Base-by-base conservation (phyloP, 2,888 invertebrate genomes). In the Acanthosepion lycidas region DNA sequence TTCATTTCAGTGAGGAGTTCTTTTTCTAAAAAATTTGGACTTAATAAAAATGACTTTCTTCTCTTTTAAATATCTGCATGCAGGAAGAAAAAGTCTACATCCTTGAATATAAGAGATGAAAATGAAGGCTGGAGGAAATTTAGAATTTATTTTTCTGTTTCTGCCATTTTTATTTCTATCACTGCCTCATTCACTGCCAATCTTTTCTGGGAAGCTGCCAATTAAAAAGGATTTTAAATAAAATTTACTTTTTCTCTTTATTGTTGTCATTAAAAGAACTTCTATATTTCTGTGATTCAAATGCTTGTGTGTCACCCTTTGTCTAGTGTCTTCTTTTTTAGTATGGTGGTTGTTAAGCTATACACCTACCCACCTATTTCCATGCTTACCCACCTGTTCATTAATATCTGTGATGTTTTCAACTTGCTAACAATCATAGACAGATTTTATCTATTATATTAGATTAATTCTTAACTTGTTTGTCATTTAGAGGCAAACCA, bases 111-210 rank as follows among this genome's bases (percentile, higher is more conserved):
- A 9, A 78, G 33, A 78, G n/a, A 78, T 78, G 78, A 78, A 78
- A 78, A 4, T 78, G 78, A 78, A 78, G 78, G n/a, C n/a, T 78
- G 78, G 78, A 78, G 78, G 78, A 78, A 78, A 78, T 78, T 78
- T n/a, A 78, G n/a, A 78, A 78, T n/a, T 33, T 78, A 78, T 78
- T 78, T 78, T 78, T 33, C 18, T n/a, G 4, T n/a, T n/a, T 33
- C 78, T 33, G n/a, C 33, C n/a, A 33, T 78, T 78, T 33, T n/a
- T 78, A 78, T 78, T 33, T 78, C 15, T 78, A 15, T 78, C 78
- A 78, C 78, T 78, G 78, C 78, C 78, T 78, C 78, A 78, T 33
- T 33, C 78, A 78, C 78, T 78, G 78, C 78, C 78, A 78, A 78
- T 78, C n/a, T 78, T 78, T 78, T n/a, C n/a, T 78, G 78, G 78